phyloP scores from a whole-genome alignment of 1,140 invertebrate species.

The Papilio helenus region DNA sequence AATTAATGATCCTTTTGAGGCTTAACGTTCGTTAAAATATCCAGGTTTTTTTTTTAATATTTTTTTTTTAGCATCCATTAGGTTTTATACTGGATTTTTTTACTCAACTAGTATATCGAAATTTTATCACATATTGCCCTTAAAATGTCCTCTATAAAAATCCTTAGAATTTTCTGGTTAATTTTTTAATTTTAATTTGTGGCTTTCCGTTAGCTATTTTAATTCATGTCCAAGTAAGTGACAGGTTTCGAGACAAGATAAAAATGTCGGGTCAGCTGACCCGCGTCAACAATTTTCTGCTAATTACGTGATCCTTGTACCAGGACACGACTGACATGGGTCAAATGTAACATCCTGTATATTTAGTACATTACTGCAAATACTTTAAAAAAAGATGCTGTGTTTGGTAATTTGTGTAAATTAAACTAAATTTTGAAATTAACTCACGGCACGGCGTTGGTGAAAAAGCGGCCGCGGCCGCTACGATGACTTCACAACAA shows the following conservation, averaged over 20 bases:
- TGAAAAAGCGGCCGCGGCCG: too few relatives aligned
- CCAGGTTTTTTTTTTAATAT: not conserved
- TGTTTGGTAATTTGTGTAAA: too few relatives aligned
- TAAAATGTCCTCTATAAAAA: not conserved
- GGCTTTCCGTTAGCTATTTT: not conserved
- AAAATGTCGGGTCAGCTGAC: slow-evolving; percentile 35
- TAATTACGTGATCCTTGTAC: slow-evolving; percentile 42
- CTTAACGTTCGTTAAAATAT: not conserved
- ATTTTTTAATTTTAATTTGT: slow-evolving; percentile 13
- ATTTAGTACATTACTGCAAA: not conserved
- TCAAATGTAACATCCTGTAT: slow-evolving; percentile 36
- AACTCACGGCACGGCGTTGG: too few relatives aligned
- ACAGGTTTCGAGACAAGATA: slow-evolving; percentile 34
- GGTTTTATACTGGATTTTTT: not conserved
- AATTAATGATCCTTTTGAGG: not conserved
- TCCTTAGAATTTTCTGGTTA: not conserved
- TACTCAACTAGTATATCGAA: too few relatives aligned
- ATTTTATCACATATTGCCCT: too few relatives aligned
- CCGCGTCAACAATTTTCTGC: slow-evolving; percentile 44
- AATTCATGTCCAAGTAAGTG: slow-evolving; percentile 8
- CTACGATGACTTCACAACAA: too few relatives aligned
- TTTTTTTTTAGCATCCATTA: not conserved
- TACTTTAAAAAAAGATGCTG: not conserved
- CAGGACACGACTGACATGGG: slow-evolving; percentile 38
- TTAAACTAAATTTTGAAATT: too few relatives aligned